Conservation (phyloP, 92 coral and sea anemone genomes). For the Epizoanthus stellaris region DNA sequence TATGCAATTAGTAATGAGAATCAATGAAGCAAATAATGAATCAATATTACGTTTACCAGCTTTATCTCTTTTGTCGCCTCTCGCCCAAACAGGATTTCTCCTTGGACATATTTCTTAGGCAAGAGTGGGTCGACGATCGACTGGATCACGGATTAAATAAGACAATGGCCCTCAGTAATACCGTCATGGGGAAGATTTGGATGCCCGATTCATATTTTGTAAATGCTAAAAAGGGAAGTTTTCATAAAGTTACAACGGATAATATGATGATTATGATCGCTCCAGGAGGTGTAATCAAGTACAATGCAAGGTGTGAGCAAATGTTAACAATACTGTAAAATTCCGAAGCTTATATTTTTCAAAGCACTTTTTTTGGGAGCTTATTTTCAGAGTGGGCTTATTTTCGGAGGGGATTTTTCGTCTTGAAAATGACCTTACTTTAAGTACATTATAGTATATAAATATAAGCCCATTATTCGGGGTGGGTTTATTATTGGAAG, state of each 20-base stretch:
- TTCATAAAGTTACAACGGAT: constrained; percentile 91
- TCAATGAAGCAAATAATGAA: too few relatives aligned
- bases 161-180: constrained; percentile 86
- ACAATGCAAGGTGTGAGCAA: constrained; percentile 78
- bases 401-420: too few relatives aligned
- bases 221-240: constrained; percentile 92
- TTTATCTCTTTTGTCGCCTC: not conserved
- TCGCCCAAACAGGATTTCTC: constrained; percentile 75
- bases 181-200: constrained; percentile 92
- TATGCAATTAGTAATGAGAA: too few relatives aligned
- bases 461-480: too few relatives aligned
- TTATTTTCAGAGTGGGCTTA: too few relatives aligned
- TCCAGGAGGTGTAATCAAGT: constrained; percentile 83
- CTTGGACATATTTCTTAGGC: constrained; percentile 88
- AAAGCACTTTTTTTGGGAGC: too few relatives aligned
- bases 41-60: not conserved
- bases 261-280: constrained; percentile 90
- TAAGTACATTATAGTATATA: too few relatives aligned
- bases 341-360: too few relatives aligned
- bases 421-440: too few relatives aligned
- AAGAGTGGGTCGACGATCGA: constrained; percentile 89
- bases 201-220: constrained; percentile 98
- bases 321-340: too few relatives aligned
- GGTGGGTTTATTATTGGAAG: too few relatives aligned
- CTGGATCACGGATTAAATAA: constrained; percentile 84